Evolutionary conservation across 2,888 invertebrate genomes (phyloP), one percentile per base, ranked within the genome.

Genomic region (Apotomis betuletana): DNA sequence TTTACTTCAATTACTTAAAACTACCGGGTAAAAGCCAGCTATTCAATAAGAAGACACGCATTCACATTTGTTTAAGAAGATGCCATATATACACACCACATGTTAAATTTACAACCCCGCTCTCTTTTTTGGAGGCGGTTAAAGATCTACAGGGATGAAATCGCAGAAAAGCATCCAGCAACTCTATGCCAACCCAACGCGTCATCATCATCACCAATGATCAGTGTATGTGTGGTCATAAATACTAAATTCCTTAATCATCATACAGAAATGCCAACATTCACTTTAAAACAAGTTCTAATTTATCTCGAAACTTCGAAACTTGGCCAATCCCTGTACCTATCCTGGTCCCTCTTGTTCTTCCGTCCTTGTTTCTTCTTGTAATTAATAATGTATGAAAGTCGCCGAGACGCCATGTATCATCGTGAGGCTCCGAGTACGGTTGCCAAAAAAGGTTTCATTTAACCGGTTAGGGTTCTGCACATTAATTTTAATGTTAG

Each of bases 301-400:
- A 71, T 67, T 71, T 71, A 71, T 71, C 57, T 67, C 57, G 38
- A 67, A 71, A 71, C 71, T 71, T 71, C 55, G 49, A 67, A 71
- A 71, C 71, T 71, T 71, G 63, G 52, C 64, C 38, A 68, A 52
- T 46, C 67, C 60, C 52, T 74, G 67, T 65, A 52, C 49, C 79
- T 74, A 73, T 86, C 88, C 78, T 82, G 76, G 76, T 88, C 83
- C 64, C 81, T 70, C 83, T 73, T 77, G 54, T 72, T 60, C 65
- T 15, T 1, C 72, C 36, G 72, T 72, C 72, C 59, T 49, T 72
- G 67, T 68, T 63, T 5, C 38, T 59, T 49, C 80, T 82, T 78
- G 87, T 88, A 89, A 90, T 90, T 90, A 90, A 90, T 90, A 89
- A 90, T 89, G 88, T 87, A 90, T 89, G 88, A 89, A 88, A 85